Evolutionary conservation across 2,888 invertebrate species (phyloP).

Genomic region (Siphlonurus alternatus): DNA sequence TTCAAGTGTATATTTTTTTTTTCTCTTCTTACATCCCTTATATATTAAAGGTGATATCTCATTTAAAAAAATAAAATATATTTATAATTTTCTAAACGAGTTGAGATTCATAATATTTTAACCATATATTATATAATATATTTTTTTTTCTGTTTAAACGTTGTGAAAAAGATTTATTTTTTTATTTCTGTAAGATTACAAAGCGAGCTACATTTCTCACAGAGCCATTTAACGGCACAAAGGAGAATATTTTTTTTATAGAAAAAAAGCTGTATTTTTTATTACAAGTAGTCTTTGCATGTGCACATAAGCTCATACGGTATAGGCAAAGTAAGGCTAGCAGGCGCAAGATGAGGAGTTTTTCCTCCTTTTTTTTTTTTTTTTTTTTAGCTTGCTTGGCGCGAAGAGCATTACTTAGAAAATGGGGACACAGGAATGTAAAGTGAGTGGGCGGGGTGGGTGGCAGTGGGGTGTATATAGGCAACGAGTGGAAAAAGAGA

Average conservation of each 20-base stretch:
- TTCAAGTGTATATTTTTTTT: neutral
- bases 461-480: too few species aligned
- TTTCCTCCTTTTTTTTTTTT: too few species aligned
- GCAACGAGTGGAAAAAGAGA: too few species aligned
- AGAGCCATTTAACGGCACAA: slow-evolving; percentile 2
- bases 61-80: neutral
- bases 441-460: too few species aligned
- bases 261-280: neutral
- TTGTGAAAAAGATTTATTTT: neutral
- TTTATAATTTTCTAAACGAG: slow-evolving; percentile 2
- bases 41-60: slow-evolving; percentile 1
- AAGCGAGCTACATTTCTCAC: neutral
- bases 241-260: neutral
- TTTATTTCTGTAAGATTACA: neutral
- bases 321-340: too few species aligned
- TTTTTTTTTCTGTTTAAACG: neutral
- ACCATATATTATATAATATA: neutral
- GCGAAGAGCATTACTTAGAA: too few species aligned
- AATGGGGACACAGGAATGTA: too few species aligned
- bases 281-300: neutral
- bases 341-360: too few species aligned
- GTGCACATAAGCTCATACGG: too few species aligned
- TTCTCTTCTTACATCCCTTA: neutral
- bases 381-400: too few species aligned
- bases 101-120: neutral